Percentiles rank a stretch among this genome's conserved stretches.
phyloP scores from a whole-genome alignment of 2,888 invertebrate genomes.

The Trissolcus japonicus region DNA sequence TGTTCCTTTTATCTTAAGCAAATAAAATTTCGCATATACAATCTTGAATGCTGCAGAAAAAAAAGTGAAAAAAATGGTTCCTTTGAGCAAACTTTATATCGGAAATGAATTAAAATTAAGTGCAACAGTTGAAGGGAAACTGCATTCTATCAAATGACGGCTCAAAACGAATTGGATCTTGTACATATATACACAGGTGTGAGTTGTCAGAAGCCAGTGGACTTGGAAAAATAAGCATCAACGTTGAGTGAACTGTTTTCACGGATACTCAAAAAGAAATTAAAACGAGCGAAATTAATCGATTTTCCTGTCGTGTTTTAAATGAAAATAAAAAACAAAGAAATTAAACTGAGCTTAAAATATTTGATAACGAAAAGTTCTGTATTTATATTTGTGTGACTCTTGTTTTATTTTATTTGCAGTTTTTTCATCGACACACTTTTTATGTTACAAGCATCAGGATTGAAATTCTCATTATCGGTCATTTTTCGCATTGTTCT shows the following conservation, averaged over 20 bases:
- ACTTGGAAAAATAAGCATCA: slow-evolving; percentile 3
- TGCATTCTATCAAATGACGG: slow-evolving; percentile 14
- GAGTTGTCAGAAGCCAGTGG: slow-evolving; percentile 15
- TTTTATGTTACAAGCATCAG: no score
- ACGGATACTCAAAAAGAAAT: no score
- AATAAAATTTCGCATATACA: slow-evolving; percentile 18
- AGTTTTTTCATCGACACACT: no score
- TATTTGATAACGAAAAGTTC: no score
- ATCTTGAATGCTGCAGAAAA: background rate
- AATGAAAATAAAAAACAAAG: no score
- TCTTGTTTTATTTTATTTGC: no score
- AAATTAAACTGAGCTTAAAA: no score
- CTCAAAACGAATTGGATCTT: slow-evolving; percentile 19
- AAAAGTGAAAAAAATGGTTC: background rate
- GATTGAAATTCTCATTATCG: no score
- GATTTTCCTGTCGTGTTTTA: no score
- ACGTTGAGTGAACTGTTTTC: background rate
- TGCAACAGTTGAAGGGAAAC: slow-evolving; percentile 1
- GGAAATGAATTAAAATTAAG: slow-evolving; percentile 5
- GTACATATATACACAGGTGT: slow-evolving; percentile 17
- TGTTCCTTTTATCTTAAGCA: slow-evolving; percentile 26
- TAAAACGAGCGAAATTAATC: no score
- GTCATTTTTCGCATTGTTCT: no score
- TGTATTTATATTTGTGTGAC: no score
- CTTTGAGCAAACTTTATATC: background rate